phyloP scores from a whole-genome alignment of 2,113 vertebrate species.

The Pseudopodoces humilis region DNA sequence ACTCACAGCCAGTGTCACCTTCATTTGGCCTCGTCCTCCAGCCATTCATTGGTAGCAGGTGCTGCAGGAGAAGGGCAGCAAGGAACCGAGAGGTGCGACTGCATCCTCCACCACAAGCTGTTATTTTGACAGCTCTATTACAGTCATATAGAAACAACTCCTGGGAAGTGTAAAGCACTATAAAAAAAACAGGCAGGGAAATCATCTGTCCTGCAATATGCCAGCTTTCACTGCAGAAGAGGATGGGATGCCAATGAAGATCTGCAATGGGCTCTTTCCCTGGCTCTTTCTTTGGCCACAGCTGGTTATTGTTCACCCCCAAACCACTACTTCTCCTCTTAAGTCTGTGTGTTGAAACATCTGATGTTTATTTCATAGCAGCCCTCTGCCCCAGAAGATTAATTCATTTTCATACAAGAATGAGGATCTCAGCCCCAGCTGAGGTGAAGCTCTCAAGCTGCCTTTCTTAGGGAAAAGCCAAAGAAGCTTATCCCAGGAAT shows the following conservation, averaged over 20 bases:
- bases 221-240: background rate
- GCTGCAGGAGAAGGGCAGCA: background rate
- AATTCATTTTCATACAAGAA: background rate
- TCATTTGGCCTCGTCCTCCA: background rate
- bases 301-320: background rate
- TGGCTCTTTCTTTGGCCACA: background rate
- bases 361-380: background rate
- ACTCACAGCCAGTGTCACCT: background rate
- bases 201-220: conserved; percentile 55
- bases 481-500: background rate
- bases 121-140: conserved; percentile 69
- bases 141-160: conserved; percentile 38
- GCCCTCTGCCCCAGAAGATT: background rate
- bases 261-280: background rate
- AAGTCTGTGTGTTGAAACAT: background rate
- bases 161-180: conserved; percentile 55
- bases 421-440: background rate
- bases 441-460: background rate
- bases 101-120: conserved; percentile 20
- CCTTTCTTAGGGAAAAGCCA: background rate
- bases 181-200: background rate
- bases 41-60: background rate
- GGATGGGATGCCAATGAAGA: background rate
- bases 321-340: background rate
- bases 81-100: background rate